phyloP scores from a whole-genome alignment of 2,888 invertebrate species.

The Pheosia gnoma region DNA sequence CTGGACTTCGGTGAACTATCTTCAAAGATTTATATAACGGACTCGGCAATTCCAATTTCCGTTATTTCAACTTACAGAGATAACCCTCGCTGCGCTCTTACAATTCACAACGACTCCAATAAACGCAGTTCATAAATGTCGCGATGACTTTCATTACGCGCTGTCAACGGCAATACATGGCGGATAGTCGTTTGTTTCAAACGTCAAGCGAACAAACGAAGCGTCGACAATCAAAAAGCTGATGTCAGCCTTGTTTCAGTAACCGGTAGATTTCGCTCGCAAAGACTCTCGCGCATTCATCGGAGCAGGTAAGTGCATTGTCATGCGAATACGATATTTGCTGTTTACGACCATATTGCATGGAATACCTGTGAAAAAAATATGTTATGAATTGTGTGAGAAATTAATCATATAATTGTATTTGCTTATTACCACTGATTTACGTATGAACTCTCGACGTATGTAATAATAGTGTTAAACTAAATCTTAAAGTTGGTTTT shows the following conservation, averaged over 20 bases:
- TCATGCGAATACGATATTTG: neutral
- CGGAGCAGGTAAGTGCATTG: neutral
- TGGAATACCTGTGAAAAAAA: no score
- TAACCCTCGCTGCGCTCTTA: neutral
- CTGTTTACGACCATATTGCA: no score
- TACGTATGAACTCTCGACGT: no score
- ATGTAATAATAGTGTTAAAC: neutral
- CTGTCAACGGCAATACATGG: slow-evolving; percentile 5
- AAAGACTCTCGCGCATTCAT: neutral
- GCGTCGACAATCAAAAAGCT: slow-evolving; percentile 3
- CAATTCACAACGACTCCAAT: neutral
- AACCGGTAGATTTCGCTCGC: neutral
- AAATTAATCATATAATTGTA: no score
- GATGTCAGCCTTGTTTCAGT: slow-evolving; percentile 3
- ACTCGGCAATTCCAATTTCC: no score
- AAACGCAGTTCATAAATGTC: slow-evolving; percentile 4
- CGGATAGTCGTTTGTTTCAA: slow-evolving; percentile 3
- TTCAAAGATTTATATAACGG: no score
- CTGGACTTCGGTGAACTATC: no score
- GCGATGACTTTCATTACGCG: slow-evolving; percentile 6
- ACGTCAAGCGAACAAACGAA: slow-evolving; percentile 2
- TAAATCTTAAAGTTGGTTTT: neutral
- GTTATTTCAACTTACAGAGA: neutral
- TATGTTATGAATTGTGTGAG: no score
- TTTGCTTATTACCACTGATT: no score